phyloP scores from a whole-genome alignment of 2,888 invertebrate genomes.

The Serripes groenlandicus region DNA sequence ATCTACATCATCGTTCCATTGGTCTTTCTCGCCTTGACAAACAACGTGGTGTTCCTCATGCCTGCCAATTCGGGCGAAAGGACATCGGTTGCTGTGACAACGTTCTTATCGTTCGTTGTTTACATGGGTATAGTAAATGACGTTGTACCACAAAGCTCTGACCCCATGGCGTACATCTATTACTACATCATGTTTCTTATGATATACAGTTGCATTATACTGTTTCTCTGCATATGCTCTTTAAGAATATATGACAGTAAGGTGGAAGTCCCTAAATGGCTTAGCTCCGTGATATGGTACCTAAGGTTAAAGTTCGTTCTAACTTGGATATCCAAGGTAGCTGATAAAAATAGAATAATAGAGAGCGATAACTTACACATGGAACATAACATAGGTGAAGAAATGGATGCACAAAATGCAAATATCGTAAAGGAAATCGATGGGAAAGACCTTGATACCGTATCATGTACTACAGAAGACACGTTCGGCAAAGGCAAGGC shows the following conservation, averaged over 20 bases:
- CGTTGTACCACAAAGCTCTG: conserved; percentile 55
- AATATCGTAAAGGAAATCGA: too few relatives aligned
- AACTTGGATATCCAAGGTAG: too few relatives aligned
- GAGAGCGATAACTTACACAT: too few relatives aligned
- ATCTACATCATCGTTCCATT: conserved; percentile 52
- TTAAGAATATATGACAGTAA: conserved; percentile 35
- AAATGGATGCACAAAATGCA: too few relatives aligned
- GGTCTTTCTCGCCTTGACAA: conserved; percentile 36
- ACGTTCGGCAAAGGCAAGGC: too few relatives aligned
- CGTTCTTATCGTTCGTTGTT: conserved; percentile 60
- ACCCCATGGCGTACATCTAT: conserved; percentile 55
- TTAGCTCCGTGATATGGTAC: too few relatives aligned
- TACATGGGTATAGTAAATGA: conserved; percentile 56
- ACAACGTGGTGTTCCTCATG: conserved; percentile 55
- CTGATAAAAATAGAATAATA: too few relatives aligned
- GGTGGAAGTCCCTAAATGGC: background rate
- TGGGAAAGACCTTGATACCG: too few relatives aligned
- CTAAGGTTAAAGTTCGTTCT: too few relatives aligned
- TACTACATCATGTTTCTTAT: conserved; percentile 50
- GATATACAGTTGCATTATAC: conserved; percentile 44
- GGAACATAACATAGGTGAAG: too few relatives aligned
- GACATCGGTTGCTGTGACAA: conserved; percentile 55
- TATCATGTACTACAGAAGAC: too few relatives aligned
- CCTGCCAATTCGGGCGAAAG: conserved; percentile 57
- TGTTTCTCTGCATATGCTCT: conserved; percentile 53